Conservation (phyloP, 2,888 invertebrate species). For the Drosophila infuscata region DNA sequence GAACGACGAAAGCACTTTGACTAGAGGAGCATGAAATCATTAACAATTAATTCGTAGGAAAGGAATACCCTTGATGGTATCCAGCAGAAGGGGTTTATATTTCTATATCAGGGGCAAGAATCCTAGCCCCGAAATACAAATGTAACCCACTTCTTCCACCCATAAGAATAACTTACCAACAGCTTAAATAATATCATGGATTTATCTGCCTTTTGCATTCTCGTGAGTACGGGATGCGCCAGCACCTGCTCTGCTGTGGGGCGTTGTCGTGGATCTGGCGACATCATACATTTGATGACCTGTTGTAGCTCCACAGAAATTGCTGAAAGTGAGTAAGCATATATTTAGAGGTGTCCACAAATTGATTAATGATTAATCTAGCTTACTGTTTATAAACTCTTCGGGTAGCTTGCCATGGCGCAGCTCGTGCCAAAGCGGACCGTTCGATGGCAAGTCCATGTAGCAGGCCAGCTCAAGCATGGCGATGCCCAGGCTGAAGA, state of each 20-base stretch:
- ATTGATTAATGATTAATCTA: background rate
- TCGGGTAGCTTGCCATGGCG: slow-evolving; percentile 87
- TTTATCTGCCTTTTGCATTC: slow-evolving; percentile 75
- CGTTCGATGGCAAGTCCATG: slow-evolving; percentile 89
- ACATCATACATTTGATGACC: slow-evolving; percentile 87
- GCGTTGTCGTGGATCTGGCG: slow-evolving; percentile 85
- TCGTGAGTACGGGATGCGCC: slow-evolving; percentile 80
- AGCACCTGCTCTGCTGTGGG: slow-evolving; percentile 87
- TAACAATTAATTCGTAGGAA: background rate
- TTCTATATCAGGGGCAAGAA: background rate
- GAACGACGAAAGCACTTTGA: slow-evolving; percentile 80
- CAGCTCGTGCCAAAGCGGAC: slow-evolving; percentile 89
- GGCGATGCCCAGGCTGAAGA: slow-evolving; percentile 91
- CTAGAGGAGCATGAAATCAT: slow-evolving; percentile 50
- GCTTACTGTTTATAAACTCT: slow-evolving; percentile 84
- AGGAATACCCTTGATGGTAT: background rate
- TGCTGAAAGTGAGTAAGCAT: slow-evolving; percentile 61
- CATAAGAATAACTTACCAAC: slow-evolving; percentile 64
- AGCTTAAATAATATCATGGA: slow-evolving; percentile 78
- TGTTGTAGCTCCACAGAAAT: slow-evolving; percentile 86
- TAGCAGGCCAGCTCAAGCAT: slow-evolving; percentile 90
- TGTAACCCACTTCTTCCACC: background rate
- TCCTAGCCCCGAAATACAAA: background rate
- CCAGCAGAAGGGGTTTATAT: background rate
- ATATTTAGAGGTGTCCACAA: background rate